phyloP scores from a whole-genome alignment of 2,888 invertebrate species.

The Chloroclystis v-ata region DNA sequence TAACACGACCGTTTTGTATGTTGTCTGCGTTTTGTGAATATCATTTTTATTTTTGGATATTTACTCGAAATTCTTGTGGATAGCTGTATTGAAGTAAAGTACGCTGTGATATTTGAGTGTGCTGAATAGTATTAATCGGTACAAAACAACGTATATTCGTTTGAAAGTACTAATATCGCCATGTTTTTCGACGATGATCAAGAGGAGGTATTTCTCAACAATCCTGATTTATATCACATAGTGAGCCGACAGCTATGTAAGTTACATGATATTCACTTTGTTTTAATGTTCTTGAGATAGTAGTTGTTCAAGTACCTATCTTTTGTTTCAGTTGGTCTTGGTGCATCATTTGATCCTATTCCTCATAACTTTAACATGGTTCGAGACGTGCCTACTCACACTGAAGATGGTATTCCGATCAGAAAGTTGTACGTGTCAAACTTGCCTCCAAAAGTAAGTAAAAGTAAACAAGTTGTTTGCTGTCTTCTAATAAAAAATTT shows the following conservation, averaged over 20 bases:
- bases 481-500: too few species aligned
- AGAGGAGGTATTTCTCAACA: conserved; percentile 50
- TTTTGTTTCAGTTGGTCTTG: conserved; percentile 50
- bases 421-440: conserved; percentile 78
- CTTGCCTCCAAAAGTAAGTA: conserved; percentile 74
- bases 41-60: conserved; percentile 57
- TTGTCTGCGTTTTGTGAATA: conserved; percentile 58
- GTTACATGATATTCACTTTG: too few species aligned
- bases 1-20: conserved; percentile 62
- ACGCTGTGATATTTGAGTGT: conserved; percentile 40
- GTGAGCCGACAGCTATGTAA: conserved; percentile 60
- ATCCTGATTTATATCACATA: conserved; percentile 58
- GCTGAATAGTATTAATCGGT: conserved; percentile 2
- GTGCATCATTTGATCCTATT: conserved; percentile 47
- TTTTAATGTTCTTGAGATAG: too few species aligned
- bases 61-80: conserved; percentile 59
- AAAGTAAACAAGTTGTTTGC: too few species aligned
- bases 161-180: conserved; percentile 36
- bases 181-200: conserved; percentile 63
- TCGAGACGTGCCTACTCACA: conserved; percentile 71
- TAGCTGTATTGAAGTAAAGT: conserved; percentile 37
- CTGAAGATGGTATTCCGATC: conserved; percentile 78
- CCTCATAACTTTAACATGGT: too few species aligned
- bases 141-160: conserved; percentile 5
- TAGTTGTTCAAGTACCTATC: conserved; percentile 5